A percentile compares a stretch with the other conserved stretches of the same genome.
phyloP scores from a whole-genome alignment of 2,888 invertebrate species.

The Aphrophora alni region DNA sequence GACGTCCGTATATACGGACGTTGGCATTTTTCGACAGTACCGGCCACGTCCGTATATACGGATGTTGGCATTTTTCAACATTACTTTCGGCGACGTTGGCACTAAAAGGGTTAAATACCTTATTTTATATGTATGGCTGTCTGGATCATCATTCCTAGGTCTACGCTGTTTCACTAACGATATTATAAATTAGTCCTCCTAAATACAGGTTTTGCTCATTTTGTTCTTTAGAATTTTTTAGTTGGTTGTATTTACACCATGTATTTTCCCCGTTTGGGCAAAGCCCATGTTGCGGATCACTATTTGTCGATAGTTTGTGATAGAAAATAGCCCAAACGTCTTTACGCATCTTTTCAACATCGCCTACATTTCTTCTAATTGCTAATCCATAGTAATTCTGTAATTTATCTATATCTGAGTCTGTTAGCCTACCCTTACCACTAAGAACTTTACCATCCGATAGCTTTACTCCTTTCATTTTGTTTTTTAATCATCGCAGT shows the following conservation, averaged over 20 bases:
- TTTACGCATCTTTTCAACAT: slow-evolving; percentile 48
- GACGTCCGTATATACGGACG: no score
- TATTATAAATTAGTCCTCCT: background rate
- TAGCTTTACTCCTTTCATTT: slow-evolving; percentile 14
- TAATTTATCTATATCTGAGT: slow-evolving; percentile 47
- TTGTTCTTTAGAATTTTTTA: no score
- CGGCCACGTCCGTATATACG: no score
- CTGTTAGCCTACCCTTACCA: slow-evolving; percentile 47
- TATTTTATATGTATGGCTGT: background rate
- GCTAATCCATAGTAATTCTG: slow-evolving; percentile 50
- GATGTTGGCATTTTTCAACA: no score
- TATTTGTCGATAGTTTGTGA: slow-evolving; percentile 48
- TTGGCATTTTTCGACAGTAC: no score
- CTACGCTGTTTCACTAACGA: background rate
- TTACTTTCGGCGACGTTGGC: no score
- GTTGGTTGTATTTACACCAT: no score
- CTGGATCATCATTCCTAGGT: background rate
- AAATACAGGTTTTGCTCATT: slow-evolving; percentile 1
- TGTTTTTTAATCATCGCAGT: slow-evolving; percentile 18
- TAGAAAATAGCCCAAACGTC: slow-evolving; percentile 49
- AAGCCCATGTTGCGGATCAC: slow-evolving; percentile 46
- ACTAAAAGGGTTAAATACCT: no score
- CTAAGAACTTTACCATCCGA: slow-evolving; percentile 39
- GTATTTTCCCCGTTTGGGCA: slow-evolving; percentile 44
- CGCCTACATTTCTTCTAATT: slow-evolving; percentile 47